These are phyloP conservation scores for Trogon surrucura DNA, from an alignment of 2,113 vertebrate genomes.

Conservation along the genomic window DNA sequence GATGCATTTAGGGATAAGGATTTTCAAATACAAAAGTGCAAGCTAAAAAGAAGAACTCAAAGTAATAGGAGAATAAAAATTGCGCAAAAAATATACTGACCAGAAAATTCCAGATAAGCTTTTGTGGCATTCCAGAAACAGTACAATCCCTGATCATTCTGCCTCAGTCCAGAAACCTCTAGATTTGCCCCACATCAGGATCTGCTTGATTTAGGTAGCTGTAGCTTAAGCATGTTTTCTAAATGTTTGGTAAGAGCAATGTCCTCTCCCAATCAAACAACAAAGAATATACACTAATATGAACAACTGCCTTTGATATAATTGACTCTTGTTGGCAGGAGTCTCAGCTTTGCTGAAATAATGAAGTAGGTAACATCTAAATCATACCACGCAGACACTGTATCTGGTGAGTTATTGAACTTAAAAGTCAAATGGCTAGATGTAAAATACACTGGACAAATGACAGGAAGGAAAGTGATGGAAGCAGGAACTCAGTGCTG, in stretches of 20 bases:
- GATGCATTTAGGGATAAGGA: neutral
- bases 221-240: neutral
- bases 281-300: neutral
- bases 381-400: neutral
- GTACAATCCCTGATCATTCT: neutral
- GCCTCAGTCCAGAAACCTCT: neutral
- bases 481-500: neutral
- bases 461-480: neutral
- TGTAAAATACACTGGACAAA: neutral
- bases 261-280: neutral
- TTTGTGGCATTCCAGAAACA: neutral
- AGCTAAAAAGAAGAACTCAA: neutral
- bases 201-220: neutral
- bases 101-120: neutral
- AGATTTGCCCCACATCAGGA: neutral
- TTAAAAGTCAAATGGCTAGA: neutral
- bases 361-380: neutral
- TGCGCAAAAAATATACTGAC: neutral
- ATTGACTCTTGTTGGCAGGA: neutral
- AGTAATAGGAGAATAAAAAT: neutral
- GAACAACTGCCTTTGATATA: neutral
- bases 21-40: neutral
- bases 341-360: neutral
- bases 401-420: neutral
- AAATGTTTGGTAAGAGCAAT: neutral